phyloP scores from a whole-genome alignment of 2,888 invertebrate species.

The Lepidonotus clava region DNA sequence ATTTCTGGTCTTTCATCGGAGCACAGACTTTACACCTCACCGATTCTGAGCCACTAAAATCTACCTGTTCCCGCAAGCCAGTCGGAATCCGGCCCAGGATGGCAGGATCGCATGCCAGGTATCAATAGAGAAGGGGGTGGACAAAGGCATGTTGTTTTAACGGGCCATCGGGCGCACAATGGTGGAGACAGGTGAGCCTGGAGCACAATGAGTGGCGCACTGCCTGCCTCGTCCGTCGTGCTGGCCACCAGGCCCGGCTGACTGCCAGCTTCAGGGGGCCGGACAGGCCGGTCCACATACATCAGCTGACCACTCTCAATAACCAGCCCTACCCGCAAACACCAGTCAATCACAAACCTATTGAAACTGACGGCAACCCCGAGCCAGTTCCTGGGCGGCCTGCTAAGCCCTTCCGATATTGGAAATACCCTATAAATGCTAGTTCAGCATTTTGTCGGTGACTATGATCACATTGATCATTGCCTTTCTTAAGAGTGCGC shows the following conservation, averaged over 20 bases:
- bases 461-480: too few species aligned
- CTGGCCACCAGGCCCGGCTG: neutral
- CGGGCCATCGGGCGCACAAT: neutral
- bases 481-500: too few species aligned
- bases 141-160: constrained; percentile 11
- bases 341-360: neutral
- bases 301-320: neutral
- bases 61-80: neutral
- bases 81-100: neutral
- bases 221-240: neutral
- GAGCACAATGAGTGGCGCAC: neutral
- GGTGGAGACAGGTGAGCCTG: neutral
- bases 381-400: neutral
- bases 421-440: too few species aligned
- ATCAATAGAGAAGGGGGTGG: neutral
- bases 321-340: neutral
- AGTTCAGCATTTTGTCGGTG: too few species aligned
- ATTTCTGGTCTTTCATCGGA: neutral
- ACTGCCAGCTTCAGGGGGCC: too few species aligned
- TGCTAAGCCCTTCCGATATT: neutral
- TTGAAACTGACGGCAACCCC: neutral
- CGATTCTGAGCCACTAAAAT: neutral
- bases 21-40: neutral
- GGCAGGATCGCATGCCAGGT: neutral
- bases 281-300: neutral